Base-by-base conservation (phyloP, 1,140 invertebrate genomes). In the Drosophila prosaltans region DNA sequence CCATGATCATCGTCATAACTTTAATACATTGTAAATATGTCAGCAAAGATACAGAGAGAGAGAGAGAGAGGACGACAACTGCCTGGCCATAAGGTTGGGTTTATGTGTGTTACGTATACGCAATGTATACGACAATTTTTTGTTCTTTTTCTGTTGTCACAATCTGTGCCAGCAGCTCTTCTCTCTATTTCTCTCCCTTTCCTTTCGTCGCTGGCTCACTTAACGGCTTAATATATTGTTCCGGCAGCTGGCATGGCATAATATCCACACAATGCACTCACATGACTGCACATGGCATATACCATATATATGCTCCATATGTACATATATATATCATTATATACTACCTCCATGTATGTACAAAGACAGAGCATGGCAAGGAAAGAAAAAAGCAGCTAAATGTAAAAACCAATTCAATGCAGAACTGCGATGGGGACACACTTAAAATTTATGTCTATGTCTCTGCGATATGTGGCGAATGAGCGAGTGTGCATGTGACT, bases 171-270 rank as follows among this genome's bases (percentile, higher is more conserved):
- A 59, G 63, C 64, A 69, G 76, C 64, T 57, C 64, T 57, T 28
- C 43, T 40, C 39, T 11, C 10, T 11, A 11, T 51, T 24, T 26
- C 45, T 51, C 8, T 51, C 8, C 9, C 45, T 21, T 8, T 51
- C 45, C 45, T 51, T n/a, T n/a, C 32, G 74, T 65, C 69, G 73
- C 64, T 77, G 76, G 80, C 84, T 86, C 83, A 88, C 83, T 88
- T 88, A 88, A 88, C 84, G 74, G 84, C 78, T 88, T 88, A 88
- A 88, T 88, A 88, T 89, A 89, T 88, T 89, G 84, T 88, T 80
- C 72, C 84, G 71, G 84, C 84, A 84, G 80, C 80, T 80, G 83
- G 77, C 70, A 51, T 64, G 70, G 80, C 83, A 86, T 86, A 88
- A 86, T 88, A 67, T 65, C 69, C 65, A 36, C 58, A 69, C 51